Conservation (phyloP, 1,140 invertebrate species). For the Bemisia tabaci region DNA sequence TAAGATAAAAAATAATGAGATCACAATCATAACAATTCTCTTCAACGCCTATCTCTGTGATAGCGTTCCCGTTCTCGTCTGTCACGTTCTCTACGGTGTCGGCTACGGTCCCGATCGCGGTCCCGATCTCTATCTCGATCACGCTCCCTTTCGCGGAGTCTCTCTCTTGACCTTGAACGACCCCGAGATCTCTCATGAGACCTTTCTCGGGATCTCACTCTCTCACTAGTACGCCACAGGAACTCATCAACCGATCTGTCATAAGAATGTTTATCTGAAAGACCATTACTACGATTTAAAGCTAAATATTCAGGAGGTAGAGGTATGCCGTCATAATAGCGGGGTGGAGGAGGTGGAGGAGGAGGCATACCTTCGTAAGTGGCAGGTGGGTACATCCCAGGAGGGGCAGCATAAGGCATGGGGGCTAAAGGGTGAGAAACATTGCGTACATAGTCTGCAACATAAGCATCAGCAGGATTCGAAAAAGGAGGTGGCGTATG, state of each 20-base stretch:
- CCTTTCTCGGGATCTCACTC: neutral
- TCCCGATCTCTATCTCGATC: neutral
- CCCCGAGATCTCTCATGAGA: neutral
- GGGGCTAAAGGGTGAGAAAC: neutral
- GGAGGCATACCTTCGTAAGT: slow-evolving; percentile 11
- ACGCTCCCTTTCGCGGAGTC: neutral
- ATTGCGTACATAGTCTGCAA: neutral
- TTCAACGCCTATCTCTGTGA: neutral
- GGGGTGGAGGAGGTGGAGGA: slow-evolving; percentile 11
- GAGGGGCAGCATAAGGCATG: slow-evolving; percentile 2
- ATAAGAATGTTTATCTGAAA: neutral
- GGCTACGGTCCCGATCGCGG: neutral
- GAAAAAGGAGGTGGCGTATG: neutral
- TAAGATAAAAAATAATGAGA: neutral
- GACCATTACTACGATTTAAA: neutral
- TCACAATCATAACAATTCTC: neutral
- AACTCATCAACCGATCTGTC: neutral
- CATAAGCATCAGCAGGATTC: neutral
- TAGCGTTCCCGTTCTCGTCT: neutral
- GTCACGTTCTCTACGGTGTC: neutral
- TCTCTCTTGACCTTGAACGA: neutral
- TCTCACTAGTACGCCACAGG: neutral
- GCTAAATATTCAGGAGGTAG: neutral
- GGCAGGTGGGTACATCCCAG: slow-evolving; percentile 5
- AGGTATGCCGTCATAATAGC: slow-evolving; percentile 13